phyloP scores from a whole-genome alignment of 2,113 vertebrate genomes.

The Gila orcuttii region DNA sequence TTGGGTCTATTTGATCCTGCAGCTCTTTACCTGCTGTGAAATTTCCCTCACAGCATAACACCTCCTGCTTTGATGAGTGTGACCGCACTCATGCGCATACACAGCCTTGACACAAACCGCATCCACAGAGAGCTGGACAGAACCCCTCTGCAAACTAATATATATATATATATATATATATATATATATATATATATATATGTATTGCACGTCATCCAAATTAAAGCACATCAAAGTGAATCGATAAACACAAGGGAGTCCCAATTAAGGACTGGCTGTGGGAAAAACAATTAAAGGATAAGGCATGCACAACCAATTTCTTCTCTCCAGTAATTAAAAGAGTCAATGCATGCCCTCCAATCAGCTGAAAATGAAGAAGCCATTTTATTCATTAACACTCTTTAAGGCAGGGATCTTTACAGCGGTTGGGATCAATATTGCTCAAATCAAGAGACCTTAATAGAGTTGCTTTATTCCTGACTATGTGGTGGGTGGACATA shows the following conservation, averaged over 20 bases:
- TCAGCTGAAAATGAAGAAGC: slow-evolving; percentile 47
- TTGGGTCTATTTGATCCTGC: slow-evolving; percentile 32
- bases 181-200: slow-evolving; percentile 39
- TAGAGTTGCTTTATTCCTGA: slow-evolving; percentile 7
- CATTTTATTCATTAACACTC: slow-evolving; percentile 43
- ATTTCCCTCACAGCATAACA: slow-evolving; percentile 29
- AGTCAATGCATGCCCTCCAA: slow-evolving; percentile 52
- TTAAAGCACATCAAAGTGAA: slow-evolving; percentile 52
- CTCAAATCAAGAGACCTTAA: background rate
- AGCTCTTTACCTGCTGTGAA: slow-evolving; percentile 17
- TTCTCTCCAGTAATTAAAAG: slow-evolving; percentile 57
- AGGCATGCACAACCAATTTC: slow-evolving; percentile 53
- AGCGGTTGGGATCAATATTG: slow-evolving; percentile 1
- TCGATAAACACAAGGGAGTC: slow-evolving; percentile 56
- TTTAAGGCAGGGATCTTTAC: slow-evolving; percentile 24
- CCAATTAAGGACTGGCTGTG: slow-evolving; percentile 51
- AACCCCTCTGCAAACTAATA: background rate
- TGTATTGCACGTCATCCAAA: slow-evolving; percentile 45
- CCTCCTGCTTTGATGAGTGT: slow-evolving; percentile 6
- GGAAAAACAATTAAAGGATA: slow-evolving; percentile 59
- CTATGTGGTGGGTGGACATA: background rate
- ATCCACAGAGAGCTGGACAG: background rate
- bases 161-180: slow-evolving; percentile 44
- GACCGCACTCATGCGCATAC: slow-evolving; percentile 28
- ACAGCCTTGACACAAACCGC: background rate